Evolutionary conservation across 1,140 invertebrate genomes (phyloP).

Genomic region (Holcopasites calliopsidis): DNA sequence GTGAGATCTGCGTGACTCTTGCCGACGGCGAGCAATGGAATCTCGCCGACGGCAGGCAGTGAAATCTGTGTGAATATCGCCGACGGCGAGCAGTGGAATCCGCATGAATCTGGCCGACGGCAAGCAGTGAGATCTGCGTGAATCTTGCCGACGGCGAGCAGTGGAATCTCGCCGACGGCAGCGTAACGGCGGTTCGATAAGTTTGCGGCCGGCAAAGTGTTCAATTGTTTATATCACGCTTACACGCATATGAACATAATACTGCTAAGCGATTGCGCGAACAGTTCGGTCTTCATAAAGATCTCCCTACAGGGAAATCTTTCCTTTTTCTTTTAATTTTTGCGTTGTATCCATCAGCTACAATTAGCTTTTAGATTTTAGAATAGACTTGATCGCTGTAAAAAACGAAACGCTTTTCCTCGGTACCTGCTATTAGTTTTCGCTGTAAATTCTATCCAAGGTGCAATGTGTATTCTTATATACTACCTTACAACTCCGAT

Average conservation of each 20-base stretch:
- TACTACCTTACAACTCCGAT: not conserved
- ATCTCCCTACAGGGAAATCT: not conserved
- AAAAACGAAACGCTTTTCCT: conserved; percentile 14
- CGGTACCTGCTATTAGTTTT: not conserved
- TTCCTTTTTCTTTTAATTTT: not conserved
- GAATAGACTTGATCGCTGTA: conserved; percentile 2
- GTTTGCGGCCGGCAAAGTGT: no score
- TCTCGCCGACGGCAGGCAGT: no score
- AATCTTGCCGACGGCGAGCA: no score
- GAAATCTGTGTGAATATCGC: no score
- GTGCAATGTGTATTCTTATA: not conserved
- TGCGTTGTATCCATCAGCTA: conserved; percentile 4
- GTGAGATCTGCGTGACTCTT: no score
- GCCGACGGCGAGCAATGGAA: no score
- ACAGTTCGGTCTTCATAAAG: conserved; percentile 1
- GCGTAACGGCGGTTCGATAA: no score
- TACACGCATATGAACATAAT: not conserved
- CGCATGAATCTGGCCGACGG: no score
- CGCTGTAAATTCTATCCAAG: not conserved
- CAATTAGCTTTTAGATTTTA: not conserved
- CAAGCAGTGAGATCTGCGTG: no score
- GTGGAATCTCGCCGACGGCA: no score
- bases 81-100: no score
- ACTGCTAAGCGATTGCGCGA: conserved; percentile 7
- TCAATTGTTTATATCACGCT: no score